These are phyloP conservation scores for Narcine bancroftii DNA, from an alignment of 2,113 vertebrate genomes.

Conservation along the genomic window DNA sequence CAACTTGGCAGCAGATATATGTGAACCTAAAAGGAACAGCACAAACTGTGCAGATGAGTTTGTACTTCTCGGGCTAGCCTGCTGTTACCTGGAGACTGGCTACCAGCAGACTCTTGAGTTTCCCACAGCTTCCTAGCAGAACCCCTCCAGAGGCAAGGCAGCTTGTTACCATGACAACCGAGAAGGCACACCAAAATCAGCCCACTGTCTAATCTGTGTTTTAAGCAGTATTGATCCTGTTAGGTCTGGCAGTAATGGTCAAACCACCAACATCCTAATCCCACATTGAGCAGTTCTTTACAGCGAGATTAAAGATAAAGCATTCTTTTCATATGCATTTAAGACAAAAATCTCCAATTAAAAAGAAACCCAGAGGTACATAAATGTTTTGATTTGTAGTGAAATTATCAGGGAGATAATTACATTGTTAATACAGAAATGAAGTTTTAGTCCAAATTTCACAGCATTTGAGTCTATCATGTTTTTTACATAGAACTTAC, in stretches of 20 bases:
- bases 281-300: not conserved
- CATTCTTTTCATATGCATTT: not conserved
- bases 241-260: conserved; percentile 32
- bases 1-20: conserved; percentile 39
- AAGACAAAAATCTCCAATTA: not conserved
- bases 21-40: conserved; percentile 41
- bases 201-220: conserved; percentile 29
- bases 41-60: conserved; percentile 42
- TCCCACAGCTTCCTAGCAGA: conserved; percentile 48
- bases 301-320: conserved; percentile 15
- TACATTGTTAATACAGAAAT: conserved; percentile 13
- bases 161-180: conserved; percentile 54
- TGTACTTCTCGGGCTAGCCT: conserved; percentile 41
- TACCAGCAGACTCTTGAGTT: conserved; percentile 52
- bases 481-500: too few species aligned
- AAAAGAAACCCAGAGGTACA: not conserved
- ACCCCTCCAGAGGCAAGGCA: conserved; percentile 48
- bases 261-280: conserved; percentile 28
- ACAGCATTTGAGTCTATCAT: not conserved
- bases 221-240: conserved; percentile 35
- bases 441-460: not conserved
- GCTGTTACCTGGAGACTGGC: conserved; percentile 42
- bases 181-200: conserved; percentile 43
- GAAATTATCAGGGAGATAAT: not conserved
- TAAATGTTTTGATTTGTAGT: not conserved